phyloP scores from a whole-genome alignment of 2,797 vertebrate species.

The Girardinus metallicus region DNA sequence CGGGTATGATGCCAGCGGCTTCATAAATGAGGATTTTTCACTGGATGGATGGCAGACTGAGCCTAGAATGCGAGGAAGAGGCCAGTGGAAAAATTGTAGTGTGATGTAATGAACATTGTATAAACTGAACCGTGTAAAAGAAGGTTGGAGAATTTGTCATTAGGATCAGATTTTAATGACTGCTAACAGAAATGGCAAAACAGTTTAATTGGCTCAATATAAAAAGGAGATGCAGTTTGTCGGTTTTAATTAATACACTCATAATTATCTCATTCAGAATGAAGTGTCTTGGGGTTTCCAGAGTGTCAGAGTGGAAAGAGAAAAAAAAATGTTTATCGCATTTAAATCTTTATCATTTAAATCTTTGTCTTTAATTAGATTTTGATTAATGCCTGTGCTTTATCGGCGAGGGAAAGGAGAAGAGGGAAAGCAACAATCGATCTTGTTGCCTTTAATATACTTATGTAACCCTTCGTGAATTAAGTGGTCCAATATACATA shows the following conservation, averaged over 20 bases:
- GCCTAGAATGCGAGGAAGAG: neutral
- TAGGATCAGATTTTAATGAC: neutral
- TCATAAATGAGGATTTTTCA: neutral
- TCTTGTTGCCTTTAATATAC: neutral
- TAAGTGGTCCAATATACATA: too few species aligned
- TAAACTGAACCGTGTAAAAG: neutral
- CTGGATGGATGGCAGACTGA: neutral
- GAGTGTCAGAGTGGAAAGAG: conserved; percentile 12
- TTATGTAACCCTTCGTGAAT: neutral
- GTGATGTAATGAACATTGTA: neutral
- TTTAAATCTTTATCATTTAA: conserved; percentile 31
- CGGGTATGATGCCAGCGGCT: neutral
- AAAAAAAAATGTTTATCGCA: conserved; percentile 27
- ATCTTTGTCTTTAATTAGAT: conserved; percentile 45
- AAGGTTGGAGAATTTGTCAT: neutral
- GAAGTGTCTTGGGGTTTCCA: conserved; percentile 16
- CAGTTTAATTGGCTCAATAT: conserved; percentile 36
- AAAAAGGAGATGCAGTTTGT: conserved; percentile 43
- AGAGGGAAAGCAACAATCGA: neutral
- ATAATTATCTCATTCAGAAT: conserved; percentile 37
- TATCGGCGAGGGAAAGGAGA: conserved; percentile 1
- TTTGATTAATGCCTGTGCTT: conserved; percentile 19
- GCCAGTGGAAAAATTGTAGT: too few species aligned
- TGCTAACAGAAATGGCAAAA: conserved; percentile 21
- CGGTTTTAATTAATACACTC: conserved; percentile 58